Evolutionary conservation across 1,140 invertebrate species (phyloP), one percentile per base, ranked within the genome.

Genomic region (Elymnias hypermnestra): DNA sequence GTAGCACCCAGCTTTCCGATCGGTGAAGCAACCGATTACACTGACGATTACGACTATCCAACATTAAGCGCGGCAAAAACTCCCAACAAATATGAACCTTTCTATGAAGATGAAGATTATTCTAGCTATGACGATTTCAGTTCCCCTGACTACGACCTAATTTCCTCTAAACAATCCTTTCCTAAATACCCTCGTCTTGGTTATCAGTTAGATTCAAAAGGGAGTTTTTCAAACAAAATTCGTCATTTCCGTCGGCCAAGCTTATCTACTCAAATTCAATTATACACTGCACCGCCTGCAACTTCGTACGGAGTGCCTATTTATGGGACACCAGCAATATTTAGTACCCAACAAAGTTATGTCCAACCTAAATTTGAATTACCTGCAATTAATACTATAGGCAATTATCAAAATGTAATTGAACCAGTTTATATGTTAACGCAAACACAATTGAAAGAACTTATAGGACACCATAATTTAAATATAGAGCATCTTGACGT

Each of bases 401-500:
- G 56, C 7, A 55, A 49, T 26, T 19, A 57, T 19, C 48, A 39
- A 5, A 51, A 58, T 19, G 14, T 53, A 10, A 37, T 62, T 9
- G 77, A 84, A 48, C 81, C 77, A 0, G 52, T 83, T 0, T 81
- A 81, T 14, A 62, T 83, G 50, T 44, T 84, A 14, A 79, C 76
- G 8, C 63, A 81, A 38, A 57, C 69, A 0, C 72, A 83, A 36
- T 41, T 84, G 22, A 75, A 75, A 46, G 56, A 67, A 25, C 43
- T 83, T 15, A 41, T 83, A 15, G 70, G 69, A 1, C 66, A 72
- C 17, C 64, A 67, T 10, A 83, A 81, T 53, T 55, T 82, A 14
- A 82, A 84, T 44, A 78, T 81, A 26, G 61, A 74, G 46, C 76
- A 82, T 57, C 63, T 78, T 25, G 75, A 82, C 36, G 60, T 84